Conservation (phyloP, 2,888 invertebrate genomes). For the Drosophila diplacantha region DNA sequence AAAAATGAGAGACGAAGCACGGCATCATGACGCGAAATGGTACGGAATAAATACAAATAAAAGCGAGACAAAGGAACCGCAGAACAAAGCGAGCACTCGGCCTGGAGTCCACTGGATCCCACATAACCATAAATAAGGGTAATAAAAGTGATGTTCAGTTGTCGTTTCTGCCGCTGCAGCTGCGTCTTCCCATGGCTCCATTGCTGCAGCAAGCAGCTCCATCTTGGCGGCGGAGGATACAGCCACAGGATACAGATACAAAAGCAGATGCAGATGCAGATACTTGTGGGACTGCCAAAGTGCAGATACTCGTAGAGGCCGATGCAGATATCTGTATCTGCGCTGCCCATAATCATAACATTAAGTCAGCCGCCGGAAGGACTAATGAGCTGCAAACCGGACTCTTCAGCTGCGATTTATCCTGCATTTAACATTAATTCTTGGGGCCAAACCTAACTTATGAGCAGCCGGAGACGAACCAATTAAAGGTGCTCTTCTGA, state of each 20-base stretch:
- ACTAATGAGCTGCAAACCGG: slow-evolving; percentile 14
- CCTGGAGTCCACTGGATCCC: neutral
- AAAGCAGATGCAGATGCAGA: slow-evolving; percentile 2
- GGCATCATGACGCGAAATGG: slow-evolving; percentile 5
- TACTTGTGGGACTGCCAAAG: slow-evolving; percentile 7
- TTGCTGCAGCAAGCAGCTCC: slow-evolving; percentile 4
- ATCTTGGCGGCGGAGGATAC: neutral
- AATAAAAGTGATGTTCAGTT: slow-evolving; percentile 71
- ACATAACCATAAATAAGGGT: slow-evolving; percentile 69
- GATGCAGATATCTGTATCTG: slow-evolving; percentile 15
- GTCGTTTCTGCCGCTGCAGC: slow-evolving; percentile 55
- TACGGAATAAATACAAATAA: slow-evolving; percentile 6
- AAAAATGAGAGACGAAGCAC: slow-evolving; percentile 2
- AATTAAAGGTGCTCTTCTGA: neutral
- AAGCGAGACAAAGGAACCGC: slow-evolving; percentile 13
- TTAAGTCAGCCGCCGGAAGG: slow-evolving; percentile 48
- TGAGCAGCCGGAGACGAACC: too few species aligned
- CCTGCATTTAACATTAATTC: neutral
- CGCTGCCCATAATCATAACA: slow-evolving; percentile 62
- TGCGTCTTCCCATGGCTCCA: slow-evolving; percentile 17
- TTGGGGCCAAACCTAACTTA: neutral
- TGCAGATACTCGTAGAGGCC: slow-evolving; percentile 12
- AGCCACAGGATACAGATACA: neutral
- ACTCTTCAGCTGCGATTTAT: neutral
- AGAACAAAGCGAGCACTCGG: slow-evolving; percentile 15